Evolutionary conservation across 2,797 vertebrate species (phyloP), one percentile per base, ranked within the genome.

Genomic region (Mustela erminea): DNA sequence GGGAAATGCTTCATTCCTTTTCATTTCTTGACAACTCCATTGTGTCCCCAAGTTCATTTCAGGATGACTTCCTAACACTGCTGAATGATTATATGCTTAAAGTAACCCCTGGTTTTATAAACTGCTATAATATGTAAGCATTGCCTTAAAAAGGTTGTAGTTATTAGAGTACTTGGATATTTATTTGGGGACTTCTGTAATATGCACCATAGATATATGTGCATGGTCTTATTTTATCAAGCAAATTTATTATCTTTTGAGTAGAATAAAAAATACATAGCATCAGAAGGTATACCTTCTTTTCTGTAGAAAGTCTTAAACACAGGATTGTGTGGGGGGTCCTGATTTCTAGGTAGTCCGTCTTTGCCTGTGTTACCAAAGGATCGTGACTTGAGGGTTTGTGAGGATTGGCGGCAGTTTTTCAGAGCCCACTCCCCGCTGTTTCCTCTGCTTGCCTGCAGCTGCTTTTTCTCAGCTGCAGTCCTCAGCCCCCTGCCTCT

Each of bases 21-120:
- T 87, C 82, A 87, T 75, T 93, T 83, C 43, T 68, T 56, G 25
- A 32, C 56, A 75, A 62, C 43, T 52, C 52, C 74, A 94, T 54
- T 70, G n/a, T 91, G 12, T 66, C 17, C 29, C 41, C 46, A 85
- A 66, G 52, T 35, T 75, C 20, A 29, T 83, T 77, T 75, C 52
- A 78, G 74, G 87, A 93, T 93, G 52, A 60, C 62, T 92, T 92
- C 56, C n/a, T 95, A 66, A 49, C 54, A n/a, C 38, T 8, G 43
- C 32, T 77, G 60, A 77, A 49, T 29, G 12, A 7, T 21, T 60
- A 23, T 35, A 56, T 14, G 17, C 27, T 85, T 80, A 54, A 12
- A 84, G 5, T 88, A 74, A 93, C 9, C 35, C 17, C 35, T 60
- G 20, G 20, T 87, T 90, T 75, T 90, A 87, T 4, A 58, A 85